Evolutionary conservation across 1,140 invertebrate genomes (phyloP), one percentile per base, ranked within the genome.

Genomic region (Tribolium madens): DNA sequence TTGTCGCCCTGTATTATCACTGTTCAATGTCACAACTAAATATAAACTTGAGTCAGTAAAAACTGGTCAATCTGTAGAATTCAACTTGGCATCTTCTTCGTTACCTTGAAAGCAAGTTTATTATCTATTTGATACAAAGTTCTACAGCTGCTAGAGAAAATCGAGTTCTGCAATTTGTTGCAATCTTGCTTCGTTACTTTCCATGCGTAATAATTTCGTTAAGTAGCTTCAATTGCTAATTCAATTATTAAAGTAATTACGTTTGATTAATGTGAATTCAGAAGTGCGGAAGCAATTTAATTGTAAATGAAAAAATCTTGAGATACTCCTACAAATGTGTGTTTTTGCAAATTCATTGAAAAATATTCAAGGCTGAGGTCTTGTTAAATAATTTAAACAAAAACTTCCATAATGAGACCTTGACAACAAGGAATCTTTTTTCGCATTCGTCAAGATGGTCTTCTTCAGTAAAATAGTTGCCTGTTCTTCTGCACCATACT

Each of bases 41-140:
- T 64, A 64, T 64, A 64, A 64, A 64, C 6, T 64, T 64, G 57
- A 64, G 57, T 64, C 57, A 33, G 57, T 64, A 33, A 17, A n/a
- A 64, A 26, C 57, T 42, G n/a, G 57, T 21, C 9, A 33, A 13
- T 33, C 3, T 64, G 33, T 33, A 4, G 10, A 42, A 42, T 42
- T 42, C 36, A 42, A 9, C 36, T 1, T n/a, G 12, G 26, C 21
- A 18, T 64, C 57, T 21, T 60, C 53, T 33, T n/a, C 26, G n/a
- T 64, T 18, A 64, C 57, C 57, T 64, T 64, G 57, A 33, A 64
- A 64, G 57, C 18, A 13, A 10, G 26, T n/a, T 18, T 18, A 18
- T 26, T 18, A 26, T 17, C 17, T 9, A 9, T 21, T 7, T 57
- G 3, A 9, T 57, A 18, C 9, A 21, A 26, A 47, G 1, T 9